Evolutionary conservation across 2,113 vertebrate species (phyloP), one percentile per base, ranked within the genome.

Genomic region (Corythoichthys intestinalis): DNA sequence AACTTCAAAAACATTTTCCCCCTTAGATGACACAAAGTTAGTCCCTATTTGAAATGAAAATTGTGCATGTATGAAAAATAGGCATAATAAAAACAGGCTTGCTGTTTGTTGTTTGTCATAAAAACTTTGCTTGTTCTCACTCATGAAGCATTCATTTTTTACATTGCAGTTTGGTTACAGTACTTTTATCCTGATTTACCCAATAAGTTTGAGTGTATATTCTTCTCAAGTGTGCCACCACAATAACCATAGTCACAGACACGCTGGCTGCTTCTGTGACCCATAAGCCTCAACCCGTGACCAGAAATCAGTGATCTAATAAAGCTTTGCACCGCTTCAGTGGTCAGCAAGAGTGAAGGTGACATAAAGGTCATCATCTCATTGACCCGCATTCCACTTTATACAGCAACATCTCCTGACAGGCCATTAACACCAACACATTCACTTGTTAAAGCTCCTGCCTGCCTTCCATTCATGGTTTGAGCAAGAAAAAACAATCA

Each of bases 301-400:
- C 67, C 71, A 82, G 65, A 64, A 72, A 63, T 67, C 71, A 80
- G 74, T 67, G 81, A 84, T 85, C 85, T 84, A 81, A 85, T 85
- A 78, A 79, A 67, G 60, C 50, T 50, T 46, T 13, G 34, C 39
- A 66, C 34, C 59, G 77, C 72, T 78, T 81, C 67, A 73, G 63
- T 67, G 68, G 35, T 66, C 65, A 66, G 28, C 34, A 72, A 70
- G 64, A 78, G 49, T 66, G 75, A 62, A 67, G 63, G 65, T 69
- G 70, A n/a, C 58, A 44, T 5, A 15, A 63, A 75, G 68, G 61
- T 56, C 75, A 72, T 73, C 73, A 67, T 64, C 58, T 66, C 63
- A 59, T 39, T 72, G 69, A 80, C 81, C 80, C 63, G 38, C 73
- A 75, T 81, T 76, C 73, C 69, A 67, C 73, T 81, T 82, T 62